Evolutionary conservation across 2,888 invertebrate genomes (phyloP), one percentile per base, ranked within the genome.

Genomic region (Epinotia nisella): DNA sequence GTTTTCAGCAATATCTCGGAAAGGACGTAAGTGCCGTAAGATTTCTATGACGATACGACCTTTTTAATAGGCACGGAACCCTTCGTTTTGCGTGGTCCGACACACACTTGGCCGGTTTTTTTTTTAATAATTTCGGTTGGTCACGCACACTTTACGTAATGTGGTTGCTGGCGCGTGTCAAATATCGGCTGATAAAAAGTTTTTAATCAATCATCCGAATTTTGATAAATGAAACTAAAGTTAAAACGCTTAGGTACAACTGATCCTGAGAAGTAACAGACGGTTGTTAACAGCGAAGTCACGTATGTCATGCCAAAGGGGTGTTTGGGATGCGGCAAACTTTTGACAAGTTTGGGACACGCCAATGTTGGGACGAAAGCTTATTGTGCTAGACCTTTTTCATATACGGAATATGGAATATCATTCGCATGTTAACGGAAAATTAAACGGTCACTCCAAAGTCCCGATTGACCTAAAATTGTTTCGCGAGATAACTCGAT

Each of bases 331-430:
- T 68, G 71, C 68, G 74, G 68, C n/a, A 71, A 77, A 77, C 75
- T 77, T 75, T 76, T 55, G 74, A 76, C 74, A 76, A 74, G 74
- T 77, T 77, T 74, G 71, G 75, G 74, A 56, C 21, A 61, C 41
- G 69, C 76, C 71, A 68, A 74, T 68, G 75, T 72, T 58, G 51
- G 69, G 51, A 51, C 68, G 62, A 59, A 58, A 45, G 58, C 53
- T 62, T 73, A 68, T 73, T 69, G 62, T 61, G 21, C 39, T 56
- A 64, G 53, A 58, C 62, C 68, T 73, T 73, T 73, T 73, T 73
- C 73, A 64, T 58, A 59, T 24, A 69, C 41, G 24, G 39, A 29
- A 73, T 69, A 58, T 69, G 19, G 51, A 35, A 69, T 64, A 58
- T 69, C 29, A 17, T 53, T 53, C 62, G 61, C 39, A 29, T 69